These are phyloP conservation scores for Mormyrus lacerda DNA, from an alignment of 2,113 vertebrate genomes.

Conservation along the genomic window DNA sequence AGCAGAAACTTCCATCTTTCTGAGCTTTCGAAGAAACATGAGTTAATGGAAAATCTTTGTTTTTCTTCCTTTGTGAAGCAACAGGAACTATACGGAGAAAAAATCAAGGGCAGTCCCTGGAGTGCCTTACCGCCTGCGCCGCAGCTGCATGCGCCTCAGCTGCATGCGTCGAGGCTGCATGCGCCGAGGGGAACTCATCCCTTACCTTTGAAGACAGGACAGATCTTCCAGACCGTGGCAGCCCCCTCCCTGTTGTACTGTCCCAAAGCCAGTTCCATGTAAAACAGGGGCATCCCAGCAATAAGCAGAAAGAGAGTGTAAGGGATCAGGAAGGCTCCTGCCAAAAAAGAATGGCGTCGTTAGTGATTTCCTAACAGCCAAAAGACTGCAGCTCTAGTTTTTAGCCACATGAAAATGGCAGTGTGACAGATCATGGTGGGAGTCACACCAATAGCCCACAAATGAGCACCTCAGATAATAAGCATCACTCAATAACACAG, in stretches of 20 bases:
- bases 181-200: background rate
- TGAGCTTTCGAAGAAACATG: background rate
- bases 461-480: background rate
- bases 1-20: background rate
- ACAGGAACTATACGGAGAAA: background rate
- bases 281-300: slow-evolving; percentile 97
- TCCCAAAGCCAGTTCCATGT: slow-evolving; percentile 96
- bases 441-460: background rate
- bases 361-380: background rate
- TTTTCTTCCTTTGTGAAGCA: background rate
- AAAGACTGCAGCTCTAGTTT: background rate
- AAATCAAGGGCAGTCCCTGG: too few species aligned
- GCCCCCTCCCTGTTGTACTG: slow-evolving; percentile 95
- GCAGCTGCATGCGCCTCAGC: background rate
- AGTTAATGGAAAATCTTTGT: background rate
- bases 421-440: background rate
- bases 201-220: slow-evolving; percentile 95
- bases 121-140: background rate
- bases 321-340: slow-evolving; percentile 96
- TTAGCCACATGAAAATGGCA: background rate
- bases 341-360: slow-evolving; percentile 19
- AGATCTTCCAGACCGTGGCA: slow-evolving; percentile 97
- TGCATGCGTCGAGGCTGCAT: background rate
- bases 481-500: background rate
- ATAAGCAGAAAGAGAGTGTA: slow-evolving; percentile 92